Percentiles rank a stretch among this genome's conserved stretches.
These are phyloP conservation scores for Coilia nasus DNA, from an alignment of 2,797 vertebrate species.

Conservation along the genomic window DNA sequence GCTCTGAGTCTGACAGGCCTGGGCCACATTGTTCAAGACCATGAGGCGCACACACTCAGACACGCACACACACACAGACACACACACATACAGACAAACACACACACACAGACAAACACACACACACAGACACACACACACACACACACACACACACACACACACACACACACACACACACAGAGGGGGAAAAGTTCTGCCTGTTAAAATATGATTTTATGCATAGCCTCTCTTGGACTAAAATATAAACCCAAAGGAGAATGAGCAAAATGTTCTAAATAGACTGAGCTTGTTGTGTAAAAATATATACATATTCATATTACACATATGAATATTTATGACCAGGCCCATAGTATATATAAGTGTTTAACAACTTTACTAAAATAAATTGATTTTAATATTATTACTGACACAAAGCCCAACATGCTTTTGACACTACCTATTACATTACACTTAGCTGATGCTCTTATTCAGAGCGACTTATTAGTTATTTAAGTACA, in stretches of 20 bases:
- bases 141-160: too few relatives aligned
- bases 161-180: too few relatives aligned
- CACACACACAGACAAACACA: too few relatives aligned
- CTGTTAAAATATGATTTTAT: slow-evolving; percentile 24
- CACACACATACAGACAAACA: too few relatives aligned
- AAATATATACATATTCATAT: background rate
- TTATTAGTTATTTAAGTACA: too few relatives aligned
- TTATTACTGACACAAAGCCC: background rate
- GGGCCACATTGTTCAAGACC: slow-evolving; percentile 20
- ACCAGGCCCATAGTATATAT: background rate
- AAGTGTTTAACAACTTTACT: background rate
- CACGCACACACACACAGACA: background rate
- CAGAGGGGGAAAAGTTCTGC: slow-evolving; percentile 1
- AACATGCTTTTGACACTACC: background rate
- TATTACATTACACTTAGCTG: background rate
- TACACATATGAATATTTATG: background rate
- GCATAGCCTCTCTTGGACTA: background rate
- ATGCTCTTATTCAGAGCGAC: too few relatives aligned
- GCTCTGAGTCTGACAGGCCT: background rate
- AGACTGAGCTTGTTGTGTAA: background rate
- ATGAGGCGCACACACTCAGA: slow-evolving; percentile 1
- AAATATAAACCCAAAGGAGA: background rate
- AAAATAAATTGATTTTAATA: background rate
- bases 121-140: too few relatives aligned
- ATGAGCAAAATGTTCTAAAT: background rate